A percentile compares a stretch with the other conserved stretches of the same genome.
These are phyloP conservation scores for Paracanthobrama guichenoti DNA, from an alignment of 2,113 vertebrate species.

Conservation along the genomic window DNA sequence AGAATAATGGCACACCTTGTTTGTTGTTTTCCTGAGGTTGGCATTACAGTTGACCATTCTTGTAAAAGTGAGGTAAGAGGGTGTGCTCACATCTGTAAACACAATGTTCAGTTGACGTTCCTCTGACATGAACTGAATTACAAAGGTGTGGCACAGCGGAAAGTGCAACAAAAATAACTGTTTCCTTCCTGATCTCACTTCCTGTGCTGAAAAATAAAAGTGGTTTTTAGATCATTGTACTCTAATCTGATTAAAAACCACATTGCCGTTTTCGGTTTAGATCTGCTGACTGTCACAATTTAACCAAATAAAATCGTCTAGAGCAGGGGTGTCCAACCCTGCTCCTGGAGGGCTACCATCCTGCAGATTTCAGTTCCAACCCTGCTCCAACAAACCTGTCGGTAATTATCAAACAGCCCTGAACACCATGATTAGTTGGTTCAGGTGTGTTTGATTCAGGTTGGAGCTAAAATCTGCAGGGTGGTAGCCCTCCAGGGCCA, in stretches of 20 bases:
- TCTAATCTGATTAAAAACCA: too few species aligned
- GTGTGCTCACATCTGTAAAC: conserved; percentile 29
- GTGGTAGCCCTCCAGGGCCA: too few species aligned
- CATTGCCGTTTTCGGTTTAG: too few species aligned
- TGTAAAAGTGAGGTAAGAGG: conserved; percentile 46
- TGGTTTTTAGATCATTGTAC: not conserved
- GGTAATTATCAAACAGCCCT: too few species aligned
- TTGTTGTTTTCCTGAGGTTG: conserved; percentile 44
- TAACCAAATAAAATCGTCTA: not conserved
- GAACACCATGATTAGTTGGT: too few species aligned
- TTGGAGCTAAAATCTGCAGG: too few species aligned
- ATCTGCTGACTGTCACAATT: not conserved
- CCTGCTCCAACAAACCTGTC: too few species aligned
- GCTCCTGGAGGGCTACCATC: too few species aligned
- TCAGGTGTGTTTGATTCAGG: too few species aligned
- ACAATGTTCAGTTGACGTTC: not conserved
- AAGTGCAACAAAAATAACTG: conserved; percentile 26
- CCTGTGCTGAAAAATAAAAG: conserved; percentile 13
- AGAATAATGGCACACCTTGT: conserved; percentile 8
- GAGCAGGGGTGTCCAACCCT: too few species aligned
- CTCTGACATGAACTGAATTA: not conserved
- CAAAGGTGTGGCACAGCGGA: conserved; percentile 33
- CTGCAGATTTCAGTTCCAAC: too few species aligned
- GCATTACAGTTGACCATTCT: conserved; percentile 34
- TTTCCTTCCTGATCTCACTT: conserved; percentile 38